Conservation (phyloP, 2,113 vertebrate genomes). For the Paedocypris sp. region DNA sequence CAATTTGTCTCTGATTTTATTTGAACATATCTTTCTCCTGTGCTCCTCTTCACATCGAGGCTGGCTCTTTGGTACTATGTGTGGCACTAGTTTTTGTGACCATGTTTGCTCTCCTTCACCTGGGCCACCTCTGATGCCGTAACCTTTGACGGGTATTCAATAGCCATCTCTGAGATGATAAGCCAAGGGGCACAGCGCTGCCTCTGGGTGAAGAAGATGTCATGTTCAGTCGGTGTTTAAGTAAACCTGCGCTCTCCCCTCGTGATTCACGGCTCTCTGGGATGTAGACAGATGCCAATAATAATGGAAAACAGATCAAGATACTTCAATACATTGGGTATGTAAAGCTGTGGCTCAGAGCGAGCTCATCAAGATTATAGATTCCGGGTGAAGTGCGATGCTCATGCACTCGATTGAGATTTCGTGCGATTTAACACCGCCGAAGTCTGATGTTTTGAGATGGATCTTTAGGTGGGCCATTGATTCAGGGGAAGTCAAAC, state of each 20-base stretch:
- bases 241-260: conserved; percentile 63
- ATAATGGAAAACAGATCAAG: conserved; percentile 71
- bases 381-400: conserved; percentile 41
- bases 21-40: too few relatives aligned
- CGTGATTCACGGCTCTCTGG: conserved; percentile 63
- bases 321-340: conserved; percentile 53
- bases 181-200: conserved; percentile 66
- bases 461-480: conserved; percentile 23
- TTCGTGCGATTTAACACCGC: conserved; percentile 16
- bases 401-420: conserved; percentile 51
- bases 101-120: conserved; percentile 48
- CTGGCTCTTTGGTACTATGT: too few relatives aligned
- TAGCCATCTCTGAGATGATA: conserved; percentile 69
- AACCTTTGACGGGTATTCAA: conserved; percentile 79
- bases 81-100: conserved; percentile 39
- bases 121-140: conserved; percentile 62
- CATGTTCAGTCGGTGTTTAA: conserved; percentile 71
- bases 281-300: conserved; percentile 65
- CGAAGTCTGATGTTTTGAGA: conserved; percentile 27
- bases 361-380: conserved; percentile 52
- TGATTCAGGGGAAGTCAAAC: conserved; percentile 34
- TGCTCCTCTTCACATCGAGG: too few relatives aligned
- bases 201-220: conserved; percentile 57
- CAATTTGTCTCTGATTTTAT: too few relatives aligned
- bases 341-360: conserved; percentile 48